phyloP scores from a whole-genome alignment of 1,140 invertebrate genomes.

The Drosophila funebris region DNA sequence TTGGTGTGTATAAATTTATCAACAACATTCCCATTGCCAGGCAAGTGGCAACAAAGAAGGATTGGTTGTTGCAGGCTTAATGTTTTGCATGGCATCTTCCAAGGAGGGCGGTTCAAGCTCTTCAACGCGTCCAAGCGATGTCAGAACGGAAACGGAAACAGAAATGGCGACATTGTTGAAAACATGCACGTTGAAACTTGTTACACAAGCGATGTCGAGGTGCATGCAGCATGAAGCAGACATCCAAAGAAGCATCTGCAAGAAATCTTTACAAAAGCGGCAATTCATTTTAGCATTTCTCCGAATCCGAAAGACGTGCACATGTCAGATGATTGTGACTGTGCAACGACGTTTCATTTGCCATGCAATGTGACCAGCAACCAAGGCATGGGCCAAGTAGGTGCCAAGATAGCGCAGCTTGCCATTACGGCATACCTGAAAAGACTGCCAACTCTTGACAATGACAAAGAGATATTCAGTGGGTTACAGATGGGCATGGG shows the following conservation, averaged over 20 bases:
- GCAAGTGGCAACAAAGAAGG: constrained; percentile 19
- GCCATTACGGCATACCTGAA: constrained; percentile 38
- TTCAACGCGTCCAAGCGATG: constrained; percentile 51
- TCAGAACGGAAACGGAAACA: constrained; percentile 42
- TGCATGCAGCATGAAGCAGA: constrained; percentile 18
- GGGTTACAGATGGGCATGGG: background rate
- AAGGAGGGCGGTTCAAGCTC: background rate
- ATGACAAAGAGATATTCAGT: constrained; percentile 39
- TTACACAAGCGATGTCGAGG: constrained; percentile 50
- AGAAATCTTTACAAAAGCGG: constrained; percentile 79
- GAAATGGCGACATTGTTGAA: constrained; percentile 72
- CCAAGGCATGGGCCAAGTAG: background rate
- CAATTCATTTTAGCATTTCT: constrained; percentile 78
- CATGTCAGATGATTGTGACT: constrained; percentile 59
- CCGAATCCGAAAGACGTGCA: constrained; percentile 70
- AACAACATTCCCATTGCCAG: constrained; percentile 53
- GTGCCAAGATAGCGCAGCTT: constrained; percentile 37
- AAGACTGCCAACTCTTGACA: constrained; percentile 46
- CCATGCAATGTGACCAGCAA: background rate
- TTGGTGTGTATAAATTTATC: constrained; percentile 58
- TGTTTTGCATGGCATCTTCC: constrained; percentile 63
- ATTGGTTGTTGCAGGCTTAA: constrained; percentile 50
- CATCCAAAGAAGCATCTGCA: constrained; percentile 51
- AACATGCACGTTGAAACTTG: constrained; percentile 78
- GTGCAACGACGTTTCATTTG: background rate